Evolutionary conservation across 2,888 invertebrate genomes (phyloP).

Genomic region (Hirtodrosophila confusa): DNA sequence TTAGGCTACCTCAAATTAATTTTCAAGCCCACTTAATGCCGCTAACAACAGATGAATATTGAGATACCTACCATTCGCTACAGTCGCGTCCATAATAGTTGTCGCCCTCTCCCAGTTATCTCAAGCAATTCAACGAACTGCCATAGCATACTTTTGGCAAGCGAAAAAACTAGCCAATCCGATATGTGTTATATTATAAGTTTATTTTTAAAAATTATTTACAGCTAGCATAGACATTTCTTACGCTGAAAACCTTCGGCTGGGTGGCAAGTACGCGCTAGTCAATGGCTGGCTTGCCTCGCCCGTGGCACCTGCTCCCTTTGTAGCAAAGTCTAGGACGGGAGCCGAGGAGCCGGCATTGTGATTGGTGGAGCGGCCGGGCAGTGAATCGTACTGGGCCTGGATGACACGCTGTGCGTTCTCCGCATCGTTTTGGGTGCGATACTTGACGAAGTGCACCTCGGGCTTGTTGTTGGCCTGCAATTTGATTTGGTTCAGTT

Average conservation of each 20-base stretch:
- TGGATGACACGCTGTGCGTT: slow-evolving; percentile 81
- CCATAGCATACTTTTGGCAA: slow-evolving; percentile 36
- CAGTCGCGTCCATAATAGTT: slow-evolving; percentile 24
- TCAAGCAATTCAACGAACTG: not conserved
- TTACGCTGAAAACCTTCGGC: slow-evolving; percentile 66
- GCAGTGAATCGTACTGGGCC: slow-evolving; percentile 76
- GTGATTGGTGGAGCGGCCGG: slow-evolving; percentile 68
- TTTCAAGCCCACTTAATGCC: too few species aligned
- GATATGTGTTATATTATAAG: slow-evolving; percentile 13
- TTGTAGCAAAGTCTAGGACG: slow-evolving; percentile 75
- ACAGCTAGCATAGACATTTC: slow-evolving; percentile 12
- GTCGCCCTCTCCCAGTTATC: not conserved
- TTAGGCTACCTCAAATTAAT: too few species aligned
- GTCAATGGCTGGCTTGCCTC: slow-evolving; percentile 46
- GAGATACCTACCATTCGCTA: not conserved
- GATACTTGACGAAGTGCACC: slow-evolving; percentile 82
- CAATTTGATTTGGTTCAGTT: slow-evolving; percentile 65
- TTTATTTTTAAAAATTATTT: slow-evolving; percentile 38
- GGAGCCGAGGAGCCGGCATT: slow-evolving; percentile 72
- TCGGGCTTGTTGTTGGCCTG: slow-evolving; percentile 73
- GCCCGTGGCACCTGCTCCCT: slow-evolving; percentile 25
- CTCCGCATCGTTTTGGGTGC: slow-evolving; percentile 80
- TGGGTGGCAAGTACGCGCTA: slow-evolving; percentile 71
- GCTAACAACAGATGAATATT: too few species aligned
- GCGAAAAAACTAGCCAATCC: not conserved